These are phyloP conservation scores for Lucilia cuprina DNA, from an alignment of 1,140 invertebrate species.

Conservation along the genomic window DNA sequence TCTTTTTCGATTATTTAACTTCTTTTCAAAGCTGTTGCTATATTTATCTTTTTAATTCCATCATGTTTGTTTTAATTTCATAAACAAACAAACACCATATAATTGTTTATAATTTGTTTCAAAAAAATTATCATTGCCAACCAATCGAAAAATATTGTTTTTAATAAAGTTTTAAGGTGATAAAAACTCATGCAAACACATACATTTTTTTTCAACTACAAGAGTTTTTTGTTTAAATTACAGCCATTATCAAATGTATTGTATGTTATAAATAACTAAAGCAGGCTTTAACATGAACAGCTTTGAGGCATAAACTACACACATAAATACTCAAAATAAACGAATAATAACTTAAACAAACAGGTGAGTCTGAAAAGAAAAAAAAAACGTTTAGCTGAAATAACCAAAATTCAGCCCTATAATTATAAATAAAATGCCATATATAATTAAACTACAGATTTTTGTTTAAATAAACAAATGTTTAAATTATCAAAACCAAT, in stretches of 20 bases:
- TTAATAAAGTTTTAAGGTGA: constrained; percentile 1
- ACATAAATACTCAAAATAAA: background rate
- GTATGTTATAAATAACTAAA: background rate
- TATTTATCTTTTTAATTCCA: background rate
- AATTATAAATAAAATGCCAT: background rate
- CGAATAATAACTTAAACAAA: constrained; percentile 6
- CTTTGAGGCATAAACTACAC: background rate
- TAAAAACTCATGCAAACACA: background rate
- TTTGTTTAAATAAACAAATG: background rate
- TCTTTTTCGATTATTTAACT: background rate
- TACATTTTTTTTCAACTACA: background rate
- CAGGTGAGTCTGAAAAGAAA: background rate
- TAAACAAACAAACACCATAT: constrained; percentile 9
- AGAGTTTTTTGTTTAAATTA: background rate
- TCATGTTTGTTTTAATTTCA: background rate
- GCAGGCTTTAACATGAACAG: background rate
- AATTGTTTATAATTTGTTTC: background rate
- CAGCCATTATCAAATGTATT: background rate
- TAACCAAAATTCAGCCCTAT: background rate
- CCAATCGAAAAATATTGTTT: background rate
- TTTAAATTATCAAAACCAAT: background rate
- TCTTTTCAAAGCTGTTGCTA: background rate
- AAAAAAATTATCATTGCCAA: background rate
- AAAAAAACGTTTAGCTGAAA: background rate
- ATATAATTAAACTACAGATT: background rate